phyloP scores from a whole-genome alignment of 2,113 vertebrate genomes.

The Nycticryphes semicollaris region DNA sequence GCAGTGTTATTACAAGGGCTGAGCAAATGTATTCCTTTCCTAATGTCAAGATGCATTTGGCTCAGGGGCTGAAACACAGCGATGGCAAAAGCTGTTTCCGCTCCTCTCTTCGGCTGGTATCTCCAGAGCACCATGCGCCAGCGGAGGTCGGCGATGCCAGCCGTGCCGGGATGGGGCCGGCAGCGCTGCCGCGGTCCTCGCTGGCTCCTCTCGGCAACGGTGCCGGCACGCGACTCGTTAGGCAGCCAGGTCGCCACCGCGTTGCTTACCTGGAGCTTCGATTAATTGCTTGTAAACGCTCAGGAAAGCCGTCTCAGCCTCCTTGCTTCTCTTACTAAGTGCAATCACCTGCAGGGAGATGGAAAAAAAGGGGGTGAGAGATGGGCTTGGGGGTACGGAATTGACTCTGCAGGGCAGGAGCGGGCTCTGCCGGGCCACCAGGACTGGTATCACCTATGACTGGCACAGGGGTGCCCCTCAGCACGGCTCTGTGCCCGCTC shows the following conservation, averaged over 20 bases:
- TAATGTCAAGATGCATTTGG: slow-evolving; percentile 72
- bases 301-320: slow-evolving; percentile 95
- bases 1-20: slow-evolving; percentile 60
- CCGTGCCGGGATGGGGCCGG: neutral
- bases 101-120: slow-evolving; percentile 29
- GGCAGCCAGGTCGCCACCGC: slow-evolving; percentile 9
- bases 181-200: neutral
- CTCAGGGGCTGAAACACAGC: slow-evolving; percentile 57
- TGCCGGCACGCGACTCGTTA: neutral
- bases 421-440: rapidly evolving
- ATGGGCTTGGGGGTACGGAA: neutral
- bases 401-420: neutral
- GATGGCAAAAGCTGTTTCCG: slow-evolving; percentile 58
- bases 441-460: rapidly evolving
- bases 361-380: neutral
- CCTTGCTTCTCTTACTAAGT: slow-evolving; percentile 95
- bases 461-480: rapidly evolving
- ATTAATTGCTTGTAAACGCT: slow-evolving; percentile 95
- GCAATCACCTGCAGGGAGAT: slow-evolving; percentile 88
- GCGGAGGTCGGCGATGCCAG: neutral
- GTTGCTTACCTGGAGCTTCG: slow-evolving; percentile 92
- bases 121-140: slow-evolving; percentile 33
- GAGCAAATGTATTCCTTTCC: slow-evolving; percentile 72
- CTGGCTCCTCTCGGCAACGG: slow-evolving; percentile 5
- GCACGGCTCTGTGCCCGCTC: neutral